A percentile compares a stretch with the other conserved stretches of the same genome.
Conservation (phyloP, 2,888 invertebrate genomes). For the Taphrorychus bicolor region DNA sequence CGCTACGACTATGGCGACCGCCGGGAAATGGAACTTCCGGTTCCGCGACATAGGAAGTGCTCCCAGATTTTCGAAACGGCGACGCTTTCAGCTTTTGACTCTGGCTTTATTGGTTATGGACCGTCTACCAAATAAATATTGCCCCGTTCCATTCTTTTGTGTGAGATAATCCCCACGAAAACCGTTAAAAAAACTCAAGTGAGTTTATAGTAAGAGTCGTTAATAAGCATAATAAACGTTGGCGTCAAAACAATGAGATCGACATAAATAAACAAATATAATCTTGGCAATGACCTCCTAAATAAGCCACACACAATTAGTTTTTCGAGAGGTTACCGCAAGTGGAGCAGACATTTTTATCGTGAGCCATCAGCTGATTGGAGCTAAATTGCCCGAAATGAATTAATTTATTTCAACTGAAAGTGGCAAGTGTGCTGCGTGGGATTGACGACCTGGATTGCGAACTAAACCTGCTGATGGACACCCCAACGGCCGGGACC, state of each 20-base stretch:
- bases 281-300: conserved; percentile 39
- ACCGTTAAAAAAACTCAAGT: neutral
- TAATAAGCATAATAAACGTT: neutral
- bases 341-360: conserved; percentile 53
- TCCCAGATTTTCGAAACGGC: conserved; percentile 26
- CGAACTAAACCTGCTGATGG: neutral
- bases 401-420: conserved; percentile 49
- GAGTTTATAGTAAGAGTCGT: no score
- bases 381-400: conserved; percentile 50
- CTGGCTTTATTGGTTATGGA: conserved; percentile 20
- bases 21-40: conserved; percentile 41
- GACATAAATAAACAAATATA: conserved; percentile 31
- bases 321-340: conserved; percentile 34
- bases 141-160: no score
- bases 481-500: neutral
- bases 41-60: conserved; percentile 30
- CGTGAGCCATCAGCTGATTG: conserved; percentile 51
- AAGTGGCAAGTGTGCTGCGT: neutral
- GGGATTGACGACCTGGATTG: conserved; percentile 16
- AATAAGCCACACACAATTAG: conserved; percentile 32
- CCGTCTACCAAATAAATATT: conserved; percentile 9
- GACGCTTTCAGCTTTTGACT: conserved; percentile 5
- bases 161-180: neutral
- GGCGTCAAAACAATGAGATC: conserved; percentile 22
- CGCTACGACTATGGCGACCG: conserved; percentile 38